phyloP scores from a whole-genome alignment of 64 coral and sea anemone species.

The Cladopsammia gracilis region DNA sequence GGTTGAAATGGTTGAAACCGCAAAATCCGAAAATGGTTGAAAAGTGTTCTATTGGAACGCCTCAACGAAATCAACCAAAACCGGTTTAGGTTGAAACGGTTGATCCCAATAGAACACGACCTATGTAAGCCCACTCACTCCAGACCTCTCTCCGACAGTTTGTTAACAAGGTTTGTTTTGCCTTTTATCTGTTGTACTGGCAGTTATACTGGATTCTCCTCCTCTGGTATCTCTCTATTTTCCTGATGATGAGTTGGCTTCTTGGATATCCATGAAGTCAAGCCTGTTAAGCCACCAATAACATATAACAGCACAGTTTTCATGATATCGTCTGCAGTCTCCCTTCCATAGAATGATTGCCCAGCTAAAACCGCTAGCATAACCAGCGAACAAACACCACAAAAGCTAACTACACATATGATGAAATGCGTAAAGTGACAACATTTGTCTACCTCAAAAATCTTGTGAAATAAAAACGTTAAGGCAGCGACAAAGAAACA shows the following conservation, averaged over 20 bases:
- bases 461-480: neutral
- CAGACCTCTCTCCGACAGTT: too few relatives aligned
- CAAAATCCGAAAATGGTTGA: too few relatives aligned
- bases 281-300: neutral
- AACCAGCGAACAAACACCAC: neutral
- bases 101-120: too few relatives aligned
- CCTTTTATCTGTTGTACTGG: too few relatives aligned
- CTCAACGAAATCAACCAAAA: too few relatives aligned
- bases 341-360: neutral
- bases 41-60: too few relatives aligned
- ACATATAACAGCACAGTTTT: neutral
- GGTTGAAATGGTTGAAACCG: too few relatives aligned
- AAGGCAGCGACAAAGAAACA: neutral
- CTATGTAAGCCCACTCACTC: too few relatives aligned
- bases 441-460: neutral
- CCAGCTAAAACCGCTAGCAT: neutral
- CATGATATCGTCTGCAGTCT: neutral
- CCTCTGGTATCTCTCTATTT: too few relatives aligned
- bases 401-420: neutral
- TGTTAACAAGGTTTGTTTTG: too few relatives aligned
- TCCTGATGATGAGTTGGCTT: neutral
- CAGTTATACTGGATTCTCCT: too few relatives aligned
- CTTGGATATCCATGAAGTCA: neutral
- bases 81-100: too few relatives aligned
- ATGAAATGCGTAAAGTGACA: neutral